These are phyloP conservation scores for Sminthopsis crassicaudata DNA, from an alignment of 2,113 vertebrate species.

Conservation along the genomic window DNA sequence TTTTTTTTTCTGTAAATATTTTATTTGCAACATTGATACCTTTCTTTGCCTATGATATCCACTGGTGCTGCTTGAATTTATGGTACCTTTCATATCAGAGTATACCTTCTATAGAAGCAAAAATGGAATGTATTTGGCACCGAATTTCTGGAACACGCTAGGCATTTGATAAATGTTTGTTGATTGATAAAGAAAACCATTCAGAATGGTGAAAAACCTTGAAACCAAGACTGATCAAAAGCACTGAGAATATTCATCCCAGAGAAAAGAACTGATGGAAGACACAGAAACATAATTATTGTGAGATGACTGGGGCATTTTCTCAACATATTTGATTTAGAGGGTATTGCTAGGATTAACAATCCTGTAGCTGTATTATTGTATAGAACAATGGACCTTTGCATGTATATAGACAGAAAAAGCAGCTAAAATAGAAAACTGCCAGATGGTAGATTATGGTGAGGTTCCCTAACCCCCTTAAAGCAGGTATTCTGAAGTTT, in stretches of 20 bases:
- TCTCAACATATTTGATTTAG: background rate
- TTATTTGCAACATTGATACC: slow-evolving; percentile 59
- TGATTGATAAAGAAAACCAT: background rate
- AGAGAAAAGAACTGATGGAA: background rate
- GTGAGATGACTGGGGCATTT: background rate
- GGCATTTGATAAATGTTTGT: background rate
- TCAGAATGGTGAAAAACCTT: background rate
- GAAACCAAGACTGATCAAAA: background rate
- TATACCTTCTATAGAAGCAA: slow-evolving; percentile 30
- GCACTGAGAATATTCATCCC: background rate
- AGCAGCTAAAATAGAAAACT: background rate
- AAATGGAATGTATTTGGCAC: slow-evolving; percentile 6
- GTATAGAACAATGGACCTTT: background rate
- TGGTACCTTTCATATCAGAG: slow-evolving; percentile 52
- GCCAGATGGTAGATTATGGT: background rate
- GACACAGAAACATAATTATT: background rate
- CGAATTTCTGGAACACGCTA: background rate
- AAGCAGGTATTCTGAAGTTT: background rate
- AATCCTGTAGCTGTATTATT: background rate
- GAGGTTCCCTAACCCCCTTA: background rate
- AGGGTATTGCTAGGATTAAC: background rate
- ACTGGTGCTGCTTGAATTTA: slow-evolving; percentile 50
- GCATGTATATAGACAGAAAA: background rate
- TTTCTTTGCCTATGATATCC: slow-evolving; percentile 54
- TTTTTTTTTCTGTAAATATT: slow-evolving; percentile 64